Evolutionary conservation across 2,888 invertebrate species (phyloP).

Genomic region (Epinotia bilunana): DNA sequence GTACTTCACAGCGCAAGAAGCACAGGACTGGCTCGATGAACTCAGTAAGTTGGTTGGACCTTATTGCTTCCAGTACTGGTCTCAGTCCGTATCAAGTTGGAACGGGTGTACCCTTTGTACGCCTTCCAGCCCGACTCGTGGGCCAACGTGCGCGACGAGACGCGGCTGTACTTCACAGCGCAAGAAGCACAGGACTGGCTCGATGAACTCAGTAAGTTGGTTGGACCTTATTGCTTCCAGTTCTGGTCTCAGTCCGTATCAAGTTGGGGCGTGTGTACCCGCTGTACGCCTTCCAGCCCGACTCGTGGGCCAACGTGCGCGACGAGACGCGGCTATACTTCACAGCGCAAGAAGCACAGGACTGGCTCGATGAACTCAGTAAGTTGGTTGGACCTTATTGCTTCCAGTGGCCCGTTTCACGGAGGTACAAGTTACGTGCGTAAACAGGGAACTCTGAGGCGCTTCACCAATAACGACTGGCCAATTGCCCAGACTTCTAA

Average conservation of each 20-base stretch:
- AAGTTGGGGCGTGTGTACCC: too few relatives aligned
- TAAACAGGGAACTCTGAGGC: too few relatives aligned
- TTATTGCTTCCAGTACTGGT: conserved; percentile 84
- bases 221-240: conserved; percentile 64
- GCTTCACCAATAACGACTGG: too few relatives aligned
- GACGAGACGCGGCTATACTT: too few relatives aligned
- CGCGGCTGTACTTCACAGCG: conserved; percentile 92
- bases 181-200: conserved; percentile 93
- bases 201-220: conserved; percentile 84
- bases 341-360: too few relatives aligned
- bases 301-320: too few relatives aligned
- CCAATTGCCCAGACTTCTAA: too few relatives aligned
- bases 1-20: conserved; percentile 92
- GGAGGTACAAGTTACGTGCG: too few relatives aligned
- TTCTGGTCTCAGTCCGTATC: too few relatives aligned
- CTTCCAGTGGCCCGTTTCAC: conserved; percentile 48
- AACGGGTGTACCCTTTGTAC: conserved; percentile 95
- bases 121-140: conserved; percentile 92
- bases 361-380: too few relatives aligned
- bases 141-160: conserved; percentile 90
- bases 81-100: conserved; percentile 94
- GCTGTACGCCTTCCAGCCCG: too few relatives aligned
- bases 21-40: conserved; percentile 88
- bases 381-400: too few relatives aligned
- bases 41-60: conserved; percentile 78